Base-by-base conservation (phyloP, 1,140 invertebrate species). In the Nautilus pompilius region DNA sequence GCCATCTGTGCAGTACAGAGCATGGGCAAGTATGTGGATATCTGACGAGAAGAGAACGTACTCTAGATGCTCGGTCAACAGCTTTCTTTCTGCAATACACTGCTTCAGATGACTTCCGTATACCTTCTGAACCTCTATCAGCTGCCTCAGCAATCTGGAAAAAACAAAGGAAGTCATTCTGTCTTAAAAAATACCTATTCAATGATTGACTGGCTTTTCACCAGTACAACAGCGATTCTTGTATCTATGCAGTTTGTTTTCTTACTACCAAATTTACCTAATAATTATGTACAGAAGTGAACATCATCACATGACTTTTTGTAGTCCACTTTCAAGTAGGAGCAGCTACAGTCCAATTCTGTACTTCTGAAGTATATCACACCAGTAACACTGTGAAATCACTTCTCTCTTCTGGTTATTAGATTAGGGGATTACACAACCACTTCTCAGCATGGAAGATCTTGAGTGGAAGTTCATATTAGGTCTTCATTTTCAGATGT, bases 81-180 rank as follows among this genome's bases (percentile, higher is more conserved):
- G 66, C 74, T 86, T 88, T 72, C 90, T 89, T 60, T 93, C 90
- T 49, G 91, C 87, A 1, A 94, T 72, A 67, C 87, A 85, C 63
- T 88, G 84, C 67, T 88, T 87, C 26, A 94, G 78, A n/a, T 92
- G 75, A 5, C 80, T 80, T 64, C 92, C 89, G 78, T 91, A 90
- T 5, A 87, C 82, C 75, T 89, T 89, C 68, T 92, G 89, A 36
- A 84, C 87, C 32, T 92, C 90, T 54, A 92, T 68, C 3, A 89
- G 75, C 66, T 89, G 87, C 60, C 87, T 83, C 49, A 88, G 70
- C 28, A 89, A 72, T 63, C 84, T 86, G 58, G 48, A 68, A 67
- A 58, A 46, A 2, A 57, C 13, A 57, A 54, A 57, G 3, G 3
- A 48, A 26, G 8, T 3, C 13, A 58, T 67, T 55, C 41, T 67